These are phyloP conservation scores for Cryptus viduatorius DNA, from an alignment of 2,888 invertebrate species.

Conservation along the genomic window DNA sequence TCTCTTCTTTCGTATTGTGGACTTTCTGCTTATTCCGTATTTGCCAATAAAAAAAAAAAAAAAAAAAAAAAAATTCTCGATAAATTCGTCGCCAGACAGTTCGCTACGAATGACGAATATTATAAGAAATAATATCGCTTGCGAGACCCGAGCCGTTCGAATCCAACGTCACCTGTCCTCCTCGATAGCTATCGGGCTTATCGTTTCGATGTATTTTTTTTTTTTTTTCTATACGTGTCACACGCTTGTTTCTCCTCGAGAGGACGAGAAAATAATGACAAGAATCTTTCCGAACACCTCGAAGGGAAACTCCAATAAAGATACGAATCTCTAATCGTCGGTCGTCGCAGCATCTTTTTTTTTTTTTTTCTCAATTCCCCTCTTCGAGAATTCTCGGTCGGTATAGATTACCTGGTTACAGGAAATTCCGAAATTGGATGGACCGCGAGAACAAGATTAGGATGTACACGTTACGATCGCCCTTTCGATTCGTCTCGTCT, in stretches of 20 bases:
- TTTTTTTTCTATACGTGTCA: background rate
- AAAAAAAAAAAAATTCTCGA: conserved; percentile 25
- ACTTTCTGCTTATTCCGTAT: conserved; percentile 32
- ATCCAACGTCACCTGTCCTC: conserved; percentile 32
- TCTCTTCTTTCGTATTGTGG: conserved; percentile 7
- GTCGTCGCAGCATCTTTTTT: conserved; percentile 15
- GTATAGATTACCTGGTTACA: conserved; percentile 23
- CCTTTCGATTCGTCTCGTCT: background rate
- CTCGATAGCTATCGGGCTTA: background rate
- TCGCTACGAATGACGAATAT: background rate
- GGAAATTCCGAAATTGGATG: conserved; percentile 41
- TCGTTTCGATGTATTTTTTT: conserved; percentile 1
- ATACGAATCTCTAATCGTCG: conserved; percentile 9
- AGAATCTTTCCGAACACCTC: conserved; percentile 23
- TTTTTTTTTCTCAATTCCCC: background rate
- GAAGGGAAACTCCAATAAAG: conserved; percentile 45
- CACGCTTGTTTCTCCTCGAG: background rate
- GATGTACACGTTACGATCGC: background rate
- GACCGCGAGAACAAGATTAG: conserved; percentile 28
- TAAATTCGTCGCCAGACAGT: conserved; percentile 34
- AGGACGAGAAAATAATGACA: conserved; percentile 5
- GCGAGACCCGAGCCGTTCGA: conserved; percentile 39
- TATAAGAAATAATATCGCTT: conserved; percentile 26
- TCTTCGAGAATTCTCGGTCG: background rate
- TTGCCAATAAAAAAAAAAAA: background rate